Evolutionary conservation across 2,888 invertebrate genomes (phyloP).

Genomic region (Machimus atricapillus): DNA sequence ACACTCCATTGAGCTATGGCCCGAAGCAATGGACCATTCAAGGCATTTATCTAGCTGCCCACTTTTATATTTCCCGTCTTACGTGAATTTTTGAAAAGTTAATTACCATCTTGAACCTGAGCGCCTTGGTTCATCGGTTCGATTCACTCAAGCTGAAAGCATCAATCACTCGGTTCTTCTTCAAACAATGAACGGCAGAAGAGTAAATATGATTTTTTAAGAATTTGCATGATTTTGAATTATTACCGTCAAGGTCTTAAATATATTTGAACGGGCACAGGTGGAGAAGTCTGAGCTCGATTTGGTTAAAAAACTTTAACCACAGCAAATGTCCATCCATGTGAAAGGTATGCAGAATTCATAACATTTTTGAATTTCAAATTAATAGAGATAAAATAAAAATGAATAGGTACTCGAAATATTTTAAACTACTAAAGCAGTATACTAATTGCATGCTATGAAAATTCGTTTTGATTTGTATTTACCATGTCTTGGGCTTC

Average conservation of each 20-base stretch:
- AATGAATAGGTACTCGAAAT: not conserved
- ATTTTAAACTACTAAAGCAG: too few relatives aligned
- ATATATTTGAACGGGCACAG: not conserved
- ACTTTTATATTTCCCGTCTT: not conserved
- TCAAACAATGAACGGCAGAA: not conserved
- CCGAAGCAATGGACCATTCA: not conserved
- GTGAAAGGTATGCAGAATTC: not conserved
- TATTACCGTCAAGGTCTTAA: not conserved
- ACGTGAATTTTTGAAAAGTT: not conserved
- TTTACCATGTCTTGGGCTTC: too few relatives aligned
- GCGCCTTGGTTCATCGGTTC: not conserved
- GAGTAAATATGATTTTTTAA: not conserved
- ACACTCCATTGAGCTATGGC: not conserved
- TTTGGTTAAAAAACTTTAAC: not conserved
- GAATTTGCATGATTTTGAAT: not conserved
- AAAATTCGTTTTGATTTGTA: too few relatives aligned
- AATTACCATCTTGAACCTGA: not conserved
- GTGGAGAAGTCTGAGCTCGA: not conserved
- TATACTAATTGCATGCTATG: too few relatives aligned
- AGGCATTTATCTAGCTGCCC: not conserved
- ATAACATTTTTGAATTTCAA: not conserved
- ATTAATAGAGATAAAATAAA: not conserved
- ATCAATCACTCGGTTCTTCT: not conserved
- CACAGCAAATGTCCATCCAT: not conserved
- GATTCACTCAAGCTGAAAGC: not conserved